phyloP scores from a whole-genome alignment of 2,797 vertebrate species.

The Gymnocypris eckloni region DNA sequence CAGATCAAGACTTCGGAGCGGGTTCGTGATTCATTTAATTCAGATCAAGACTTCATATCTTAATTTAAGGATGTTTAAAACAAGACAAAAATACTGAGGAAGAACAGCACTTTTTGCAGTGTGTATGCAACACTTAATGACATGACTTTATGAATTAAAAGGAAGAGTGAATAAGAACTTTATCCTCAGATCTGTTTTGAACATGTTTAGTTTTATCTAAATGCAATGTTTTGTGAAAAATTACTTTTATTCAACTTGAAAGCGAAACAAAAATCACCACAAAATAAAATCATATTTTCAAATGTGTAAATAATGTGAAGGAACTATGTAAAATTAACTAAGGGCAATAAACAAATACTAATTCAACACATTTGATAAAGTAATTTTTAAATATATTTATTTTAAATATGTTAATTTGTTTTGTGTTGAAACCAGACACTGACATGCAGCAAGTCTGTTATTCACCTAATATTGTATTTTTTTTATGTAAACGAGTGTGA shows the following conservation, averaged over 20 bases:
- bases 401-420: not conserved
- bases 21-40: too few relatives aligned
- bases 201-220: not conserved
- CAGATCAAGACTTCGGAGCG: too few relatives aligned
- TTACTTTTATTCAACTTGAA: not conserved
- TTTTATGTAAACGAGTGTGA: not conserved
- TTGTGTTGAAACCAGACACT: not conserved
- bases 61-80: not conserved
- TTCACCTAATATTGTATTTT: too few relatives aligned
- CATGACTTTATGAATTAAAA: not conserved
- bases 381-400: not conserved
- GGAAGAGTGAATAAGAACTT: not conserved
- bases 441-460: not conserved
- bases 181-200: not conserved
- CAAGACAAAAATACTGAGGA: not conserved
- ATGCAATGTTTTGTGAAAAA: not conserved
- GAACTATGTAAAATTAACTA: not conserved
- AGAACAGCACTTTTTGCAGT: not conserved
- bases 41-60: not conserved
- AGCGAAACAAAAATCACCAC: not conserved
- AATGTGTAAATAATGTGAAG: conserved; percentile 9
- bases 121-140: not conserved
- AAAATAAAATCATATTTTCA: not conserved
- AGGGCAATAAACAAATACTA: conserved; percentile 10
- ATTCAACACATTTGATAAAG: not conserved